A percentile compares a stretch with the other conserved stretches of the same genome.
These are phyloP conservation scores for Paedocypris sp. DNA, from an alignment of 2,113 vertebrate genomes.

Conservation along the genomic window DNA sequence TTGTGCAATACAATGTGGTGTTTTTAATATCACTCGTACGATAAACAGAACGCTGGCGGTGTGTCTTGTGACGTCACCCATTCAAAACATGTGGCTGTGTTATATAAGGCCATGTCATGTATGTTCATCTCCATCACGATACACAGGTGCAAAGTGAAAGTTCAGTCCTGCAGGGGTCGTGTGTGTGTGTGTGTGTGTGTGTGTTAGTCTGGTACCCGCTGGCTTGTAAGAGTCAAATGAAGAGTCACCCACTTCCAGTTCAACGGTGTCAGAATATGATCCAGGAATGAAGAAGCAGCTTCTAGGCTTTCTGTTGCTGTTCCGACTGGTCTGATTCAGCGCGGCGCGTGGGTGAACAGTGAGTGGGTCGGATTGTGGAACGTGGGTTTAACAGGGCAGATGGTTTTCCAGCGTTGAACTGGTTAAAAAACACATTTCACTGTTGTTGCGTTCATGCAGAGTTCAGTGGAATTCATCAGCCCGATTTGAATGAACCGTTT, in stretches of 20 bases:
- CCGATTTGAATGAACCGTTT: not conserved
- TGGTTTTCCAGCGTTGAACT: not conserved
- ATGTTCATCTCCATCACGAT: not conserved
- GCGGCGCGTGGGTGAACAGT: not conserved
- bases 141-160: not conserved
- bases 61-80: not conserved
- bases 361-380: not conserved
- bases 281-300: no score
- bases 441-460: not conserved
- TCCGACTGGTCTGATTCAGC: conserved; percentile 3
- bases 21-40: no score
- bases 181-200: no score
- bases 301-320: no score
- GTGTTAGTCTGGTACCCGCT: no score
- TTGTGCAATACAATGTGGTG: no score
- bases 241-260: no score
- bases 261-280: not conserved
- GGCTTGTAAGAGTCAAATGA: no score
- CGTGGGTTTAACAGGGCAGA: not conserved
- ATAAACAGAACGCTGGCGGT: no score
- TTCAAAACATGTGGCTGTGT: not conserved
- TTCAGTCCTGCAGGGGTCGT: no score
- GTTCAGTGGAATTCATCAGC: not conserved
- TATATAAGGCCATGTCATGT: not conserved
- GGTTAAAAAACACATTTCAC: not conserved